Evolutionary conservation across 2,113 vertebrate species (phyloP).

Genomic region (Anguilla japonica): DNA sequence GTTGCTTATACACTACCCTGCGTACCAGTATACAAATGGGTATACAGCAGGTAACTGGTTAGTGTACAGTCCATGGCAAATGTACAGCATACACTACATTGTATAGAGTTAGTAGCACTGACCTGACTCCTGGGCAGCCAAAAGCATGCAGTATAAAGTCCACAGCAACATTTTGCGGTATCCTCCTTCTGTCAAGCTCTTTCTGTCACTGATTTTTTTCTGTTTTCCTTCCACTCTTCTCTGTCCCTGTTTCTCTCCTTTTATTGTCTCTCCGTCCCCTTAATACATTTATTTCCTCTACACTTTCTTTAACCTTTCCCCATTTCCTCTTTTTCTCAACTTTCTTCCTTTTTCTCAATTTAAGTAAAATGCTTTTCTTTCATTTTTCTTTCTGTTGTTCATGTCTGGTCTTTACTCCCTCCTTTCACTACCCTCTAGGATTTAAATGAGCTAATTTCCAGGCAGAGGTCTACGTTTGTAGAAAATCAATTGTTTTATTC

Average conservation of each 20-base stretch:
- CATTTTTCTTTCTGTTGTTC: background rate
- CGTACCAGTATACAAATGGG: too few species aligned
- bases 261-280: background rate
- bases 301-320: background rate
- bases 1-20: too few species aligned
- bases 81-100: background rate
- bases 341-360: background rate
- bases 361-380: background rate
- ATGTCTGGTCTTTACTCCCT: background rate
- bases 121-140: constrained; percentile 6
- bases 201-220: background rate
- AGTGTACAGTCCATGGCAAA: too few species aligned
- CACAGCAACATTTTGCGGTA: constrained; percentile 2
- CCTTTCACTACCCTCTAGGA: background rate
- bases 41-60: too few species aligned
- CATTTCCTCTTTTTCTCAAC: background rate
- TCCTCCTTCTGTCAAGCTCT: background rate
- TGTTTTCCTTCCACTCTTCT: background rate
- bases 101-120: background rate
- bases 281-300: background rate
- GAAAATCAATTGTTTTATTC: too few species aligned
- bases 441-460: too few species aligned
- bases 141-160: background rate
- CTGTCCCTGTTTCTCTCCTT: background rate
- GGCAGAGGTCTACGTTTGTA: too few species aligned